Base-by-base conservation (phyloP, 2,797 vertebrate species). In the Esox lucius region DNA sequence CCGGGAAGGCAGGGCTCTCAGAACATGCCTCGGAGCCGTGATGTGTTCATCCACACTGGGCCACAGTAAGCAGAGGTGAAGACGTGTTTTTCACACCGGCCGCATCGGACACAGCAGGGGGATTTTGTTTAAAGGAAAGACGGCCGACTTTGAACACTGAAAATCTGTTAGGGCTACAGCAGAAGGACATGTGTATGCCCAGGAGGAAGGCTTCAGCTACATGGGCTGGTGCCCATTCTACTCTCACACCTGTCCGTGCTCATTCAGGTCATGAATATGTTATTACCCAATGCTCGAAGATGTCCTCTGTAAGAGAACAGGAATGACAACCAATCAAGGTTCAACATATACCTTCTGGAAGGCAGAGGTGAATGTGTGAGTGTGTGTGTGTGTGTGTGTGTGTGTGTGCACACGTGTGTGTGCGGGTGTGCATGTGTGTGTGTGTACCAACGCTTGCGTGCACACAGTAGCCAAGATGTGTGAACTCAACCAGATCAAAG, bases 101-200 rank as follows among this genome's bases (percentile, higher is more conserved):
- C 39, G 26, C 19, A 72, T 17, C 1, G 33, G 75, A 71, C 75
- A 42, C 80, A 68, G 67, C 70, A 59, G 80, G 79, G 83, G 70
- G 42, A 79, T 68, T 65, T 39, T 19, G 59, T 39, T 65, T 69
- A 84, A 49, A 61, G 28, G 33, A 65, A 33, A 16, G 73, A 39
- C n/a, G 26, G 77, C 82, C 68, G 80, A 80, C 86, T 91, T 90
- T 88, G 85, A 89, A 90, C 78, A 68, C 68, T 75, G 79, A 74
- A 84, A 77, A 80, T 84, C 77, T 70, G 28, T 64, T 49, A 62
- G 81, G 77, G 75, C 78, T 72, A 81, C 74, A 79, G 70, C 79
- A 78, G 75, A 74, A 28, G 31, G 35, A 31, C 24, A 19, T 69
- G 80, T 85, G 78, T 82, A 39, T 46, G 39, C 80, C 80, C 85